A percentile compares a stretch with the other conserved stretches of the same genome.
Conservation (phyloP, 2,888 invertebrate species). For the Nomada hirtipes region DNA sequence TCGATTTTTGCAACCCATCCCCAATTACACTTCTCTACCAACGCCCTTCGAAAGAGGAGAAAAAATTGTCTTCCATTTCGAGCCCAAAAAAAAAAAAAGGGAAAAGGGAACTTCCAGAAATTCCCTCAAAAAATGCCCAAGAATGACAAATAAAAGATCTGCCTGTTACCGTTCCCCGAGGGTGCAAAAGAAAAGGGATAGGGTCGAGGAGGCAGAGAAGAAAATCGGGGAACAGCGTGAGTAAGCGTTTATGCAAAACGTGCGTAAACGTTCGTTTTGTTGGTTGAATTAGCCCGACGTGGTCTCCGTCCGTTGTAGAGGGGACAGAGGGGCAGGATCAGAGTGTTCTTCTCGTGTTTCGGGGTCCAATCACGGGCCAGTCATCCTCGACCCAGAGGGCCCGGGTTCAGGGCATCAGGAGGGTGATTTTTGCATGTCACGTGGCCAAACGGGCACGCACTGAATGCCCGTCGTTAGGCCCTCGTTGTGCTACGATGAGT, state of each 20-base stretch:
- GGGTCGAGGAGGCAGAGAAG: constrained; percentile 16
- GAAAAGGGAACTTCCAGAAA: not conserved
- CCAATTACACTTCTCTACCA: too few species aligned
- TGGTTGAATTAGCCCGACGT: constrained; percentile 79
- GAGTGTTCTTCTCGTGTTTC: constrained; percentile 57
- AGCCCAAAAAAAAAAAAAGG: not conserved
- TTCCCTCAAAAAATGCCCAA: not conserved
- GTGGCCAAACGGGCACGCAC: constrained; percentile 81
- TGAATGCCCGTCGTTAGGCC: constrained; percentile 81
- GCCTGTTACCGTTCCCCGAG: not conserved
- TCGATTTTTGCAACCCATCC: too few species aligned
- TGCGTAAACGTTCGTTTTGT: constrained; percentile 81
- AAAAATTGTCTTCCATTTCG: not conserved
- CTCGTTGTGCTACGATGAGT: constrained; percentile 76
- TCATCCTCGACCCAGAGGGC: constrained; percentile 66
- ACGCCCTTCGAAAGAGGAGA: not conserved
- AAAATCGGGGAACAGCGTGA: constrained; percentile 70
- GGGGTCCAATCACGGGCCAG: constrained; percentile 72
- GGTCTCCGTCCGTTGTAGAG: constrained; percentile 31
- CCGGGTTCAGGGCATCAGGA: constrained; percentile 53
- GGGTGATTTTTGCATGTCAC: constrained; percentile 83
- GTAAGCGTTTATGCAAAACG: constrained; percentile 81
- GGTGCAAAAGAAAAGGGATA: constrained; percentile 13
- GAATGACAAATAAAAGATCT: constrained; percentile 17
- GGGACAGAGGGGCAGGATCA: constrained; percentile 47